These are phyloP conservation scores for Battus philenor DNA, from an alignment of 1,140 invertebrate species.

Conservation along the genomic window DNA sequence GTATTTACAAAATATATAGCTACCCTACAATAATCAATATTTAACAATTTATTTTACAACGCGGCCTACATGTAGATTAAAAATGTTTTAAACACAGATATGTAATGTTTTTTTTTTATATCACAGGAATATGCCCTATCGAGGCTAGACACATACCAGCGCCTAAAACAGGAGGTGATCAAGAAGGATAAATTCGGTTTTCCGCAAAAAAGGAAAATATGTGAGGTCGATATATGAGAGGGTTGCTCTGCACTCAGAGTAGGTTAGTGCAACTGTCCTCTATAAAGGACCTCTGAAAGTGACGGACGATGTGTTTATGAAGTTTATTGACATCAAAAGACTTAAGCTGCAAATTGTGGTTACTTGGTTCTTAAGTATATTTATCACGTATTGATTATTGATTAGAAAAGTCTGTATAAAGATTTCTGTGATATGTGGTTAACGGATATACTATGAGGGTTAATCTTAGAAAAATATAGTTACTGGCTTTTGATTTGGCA, in stretches of 20 bases:
- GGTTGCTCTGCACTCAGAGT: slow-evolving; percentile 20
- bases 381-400: background rate
- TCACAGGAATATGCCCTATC: slow-evolving; percentile 77
- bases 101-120: slow-evolving; percentile 6
- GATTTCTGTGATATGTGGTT: slow-evolving; percentile 9
- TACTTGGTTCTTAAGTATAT: background rate
- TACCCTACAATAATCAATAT: no score
- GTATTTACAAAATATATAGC: no score
- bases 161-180: slow-evolving; percentile 77
- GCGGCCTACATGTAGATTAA: no score
- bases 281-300: slow-evolving; percentile 1
- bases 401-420: slow-evolving; percentile 1
- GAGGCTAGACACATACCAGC: slow-evolving; percentile 76
- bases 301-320: slow-evolving; percentile 5
- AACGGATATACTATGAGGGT: background rate
- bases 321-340: background rate
- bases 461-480: no score
- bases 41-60: no score
- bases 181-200: slow-evolving; percentile 61
- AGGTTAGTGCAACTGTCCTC: slow-evolving; percentile 12
- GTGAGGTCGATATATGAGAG: slow-evolving; percentile 73
- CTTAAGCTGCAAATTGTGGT: slow-evolving; percentile 2
- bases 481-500: no score
- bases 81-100: no score
- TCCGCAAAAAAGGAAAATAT: slow-evolving; percentile 73